phyloP scores from a whole-genome alignment of 2,797 vertebrate genomes.

The Aldrovandia affinis region DNA sequence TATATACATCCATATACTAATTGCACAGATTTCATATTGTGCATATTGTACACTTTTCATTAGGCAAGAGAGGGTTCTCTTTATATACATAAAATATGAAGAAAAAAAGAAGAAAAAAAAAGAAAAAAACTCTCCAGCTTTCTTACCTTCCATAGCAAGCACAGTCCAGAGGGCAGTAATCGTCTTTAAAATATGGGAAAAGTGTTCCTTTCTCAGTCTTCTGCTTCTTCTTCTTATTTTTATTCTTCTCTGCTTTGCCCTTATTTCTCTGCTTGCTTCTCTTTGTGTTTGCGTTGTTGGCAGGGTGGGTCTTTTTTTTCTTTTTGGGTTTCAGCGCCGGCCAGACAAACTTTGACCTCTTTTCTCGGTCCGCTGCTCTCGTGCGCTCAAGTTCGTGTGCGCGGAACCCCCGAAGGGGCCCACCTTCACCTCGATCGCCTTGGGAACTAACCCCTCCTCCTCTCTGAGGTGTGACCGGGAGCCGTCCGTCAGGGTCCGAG shows the following conservation, averaged over 20 bases:
- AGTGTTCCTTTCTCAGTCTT: not conserved
- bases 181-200: slow-evolving; percentile 66
- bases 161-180: slow-evolving; percentile 66
- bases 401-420: slow-evolving; percentile 9
- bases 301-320: slow-evolving; percentile 26
- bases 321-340: slow-evolving; percentile 13
- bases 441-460: slow-evolving; percentile 34
- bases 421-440: slow-evolving; percentile 34
- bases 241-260: slow-evolving; percentile 50
- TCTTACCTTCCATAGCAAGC: slow-evolving; percentile 67
- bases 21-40: not conserved
- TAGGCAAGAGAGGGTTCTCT: not conserved
- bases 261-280: slow-evolving; percentile 50
- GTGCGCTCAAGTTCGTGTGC: not conserved
- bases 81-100: too few species aligned
- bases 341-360: slow-evolving; percentile 34
- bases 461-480: slow-evolving; percentile 27
- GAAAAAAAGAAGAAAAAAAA: not conserved
- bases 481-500: slow-evolving; percentile 28
- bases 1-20: not conserved
- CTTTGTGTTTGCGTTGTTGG: slow-evolving; percentile 38
- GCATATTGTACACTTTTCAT: not conserved
- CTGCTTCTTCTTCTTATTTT: slow-evolving; percentile 21
- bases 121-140: not conserved
- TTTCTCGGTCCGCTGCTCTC: slow-evolving; percentile 23